Evolutionary conservation across 2,797 vertebrate species (phyloP), one percentile per base, ranked within the genome.

Genomic region (Anolis apletophallus): DNA sequence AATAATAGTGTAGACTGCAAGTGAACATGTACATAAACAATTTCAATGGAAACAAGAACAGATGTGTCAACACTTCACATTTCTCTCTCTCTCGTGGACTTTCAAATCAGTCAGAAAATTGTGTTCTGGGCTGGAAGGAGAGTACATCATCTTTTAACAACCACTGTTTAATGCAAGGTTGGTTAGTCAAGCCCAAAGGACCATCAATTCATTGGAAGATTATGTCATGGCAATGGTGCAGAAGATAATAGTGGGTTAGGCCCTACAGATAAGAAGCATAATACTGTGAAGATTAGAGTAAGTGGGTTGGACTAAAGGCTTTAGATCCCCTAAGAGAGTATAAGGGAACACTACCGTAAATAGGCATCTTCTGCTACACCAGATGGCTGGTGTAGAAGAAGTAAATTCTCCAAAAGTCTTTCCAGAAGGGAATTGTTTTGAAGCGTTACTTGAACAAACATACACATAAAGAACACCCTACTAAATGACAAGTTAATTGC

Each of bases 31-130:
- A 91, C 40, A 78, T 29, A 88, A 81, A 82, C 52, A 93, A 90
- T 91, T 93, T 94, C 87, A 71, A 69, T 88, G 90, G 82, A 86
- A 87, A 90, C 81, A 61, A 19, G 71, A 81, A n/a, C 81, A 93
- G 81, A 93, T 93, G 87, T 86, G 55, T 78, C 78, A 80, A 84
- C 50, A 64, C 69, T 91, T 92, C 57, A 80, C 29, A 88, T 3
- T 91, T 36, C 11, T 34, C 21, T 75, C 21, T 75, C 29, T 88
- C 71, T 91, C 71, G 59, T n/a, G 87, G 68, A n/a, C 91, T 94
- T 94, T 92, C 81, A 86, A 84, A 86, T 94, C 86, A 92, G 87
- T 91, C 89, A 94, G 85, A 93, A 95, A 93, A 94, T 82, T 81
- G 46, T 94, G 26, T 71, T 12, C 89, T 77, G 91, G 73, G 50